Conservation (phyloP, 2,113 vertebrate genomes). For the Paramormyrops kingsleyae region DNA sequence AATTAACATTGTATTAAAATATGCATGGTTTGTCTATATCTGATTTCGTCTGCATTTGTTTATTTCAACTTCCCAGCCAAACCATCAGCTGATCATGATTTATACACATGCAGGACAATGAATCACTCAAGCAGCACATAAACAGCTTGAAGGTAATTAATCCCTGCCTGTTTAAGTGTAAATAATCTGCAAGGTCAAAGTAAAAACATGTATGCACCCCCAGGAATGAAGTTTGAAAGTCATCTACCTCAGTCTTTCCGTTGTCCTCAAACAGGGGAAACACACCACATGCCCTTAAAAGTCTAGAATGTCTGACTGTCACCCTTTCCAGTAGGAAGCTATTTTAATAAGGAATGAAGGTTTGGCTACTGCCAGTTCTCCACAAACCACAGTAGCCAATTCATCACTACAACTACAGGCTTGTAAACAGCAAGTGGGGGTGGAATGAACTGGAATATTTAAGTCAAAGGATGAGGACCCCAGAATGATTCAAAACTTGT, state of each 20-base stretch:
- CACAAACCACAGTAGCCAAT: not conserved
- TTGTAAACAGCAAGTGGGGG: not conserved
- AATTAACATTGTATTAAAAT: not conserved
- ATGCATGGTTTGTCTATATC: not conserved
- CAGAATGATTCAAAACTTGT: not conserved
- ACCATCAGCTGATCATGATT: not conserved
- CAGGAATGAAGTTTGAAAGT: not conserved
- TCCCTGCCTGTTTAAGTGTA: not conserved
- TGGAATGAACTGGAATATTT: not conserved
- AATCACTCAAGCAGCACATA: not conserved
- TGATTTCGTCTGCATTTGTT: not conserved
- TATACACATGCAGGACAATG: not conserved
- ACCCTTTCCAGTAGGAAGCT: not conserved
- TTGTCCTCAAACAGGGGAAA: not conserved
- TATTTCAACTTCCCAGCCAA: not conserved
- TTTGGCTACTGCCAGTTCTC: not conserved
- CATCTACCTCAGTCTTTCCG: not conserved
- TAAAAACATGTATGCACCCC: not conserved
- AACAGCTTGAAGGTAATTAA: not conserved
- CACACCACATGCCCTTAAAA: not conserved
- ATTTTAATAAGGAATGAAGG: slow-evolving; percentile 11
- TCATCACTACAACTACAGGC: not conserved
- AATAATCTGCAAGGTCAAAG: not conserved
- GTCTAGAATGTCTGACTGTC: not conserved
- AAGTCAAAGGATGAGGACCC: not conserved